These are phyloP conservation scores for Ctena decussata DNA, from an alignment of 2,888 invertebrate species.

Conservation along the genomic window DNA sequence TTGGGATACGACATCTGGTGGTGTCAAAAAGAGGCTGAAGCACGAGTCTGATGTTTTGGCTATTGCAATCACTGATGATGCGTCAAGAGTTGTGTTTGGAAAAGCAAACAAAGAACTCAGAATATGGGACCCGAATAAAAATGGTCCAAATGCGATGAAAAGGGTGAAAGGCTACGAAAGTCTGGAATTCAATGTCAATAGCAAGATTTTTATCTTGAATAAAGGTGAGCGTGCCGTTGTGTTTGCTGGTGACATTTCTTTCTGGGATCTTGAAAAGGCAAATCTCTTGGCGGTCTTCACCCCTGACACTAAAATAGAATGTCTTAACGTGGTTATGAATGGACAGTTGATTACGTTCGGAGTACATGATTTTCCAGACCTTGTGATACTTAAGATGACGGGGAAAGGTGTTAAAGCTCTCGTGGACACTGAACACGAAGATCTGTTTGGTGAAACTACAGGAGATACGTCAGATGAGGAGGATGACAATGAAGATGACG, in stretches of 20 bases:
- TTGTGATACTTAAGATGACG: constrained; percentile 76
- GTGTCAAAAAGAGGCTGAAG: constrained; percentile 79
- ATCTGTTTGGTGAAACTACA: constrained; percentile 78
- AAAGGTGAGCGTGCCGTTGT: constrained; percentile 79
- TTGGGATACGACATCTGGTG: constrained; percentile 83
- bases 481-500: constrained; percentile 71
- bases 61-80: constrained; percentile 82
- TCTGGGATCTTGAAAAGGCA: constrained; percentile 84
- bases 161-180: constrained; percentile 79
- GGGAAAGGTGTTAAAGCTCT: constrained; percentile 64
- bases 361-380: constrained; percentile 80
- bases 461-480: constrained; percentile 78
- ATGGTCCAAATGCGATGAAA: constrained; percentile 65
- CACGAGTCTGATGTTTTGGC: constrained; percentile 84
- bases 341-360: constrained; percentile 82
- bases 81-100: constrained; percentile 82
- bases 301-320: constrained; percentile 83
- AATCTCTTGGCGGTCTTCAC: constrained; percentile 82
- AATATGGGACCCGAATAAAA: constrained; percentile 83
- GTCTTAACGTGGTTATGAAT: constrained; percentile 77
- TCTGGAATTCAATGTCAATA: constrained; percentile 76
- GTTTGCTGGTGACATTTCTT: constrained; percentile 83
- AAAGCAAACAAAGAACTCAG: constrained; percentile 81
- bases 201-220: constrained; percentile 81
- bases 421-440: constrained; percentile 69